Conservation (phyloP, 23 tunicate species). For the Diplosoma virens region DNA sequence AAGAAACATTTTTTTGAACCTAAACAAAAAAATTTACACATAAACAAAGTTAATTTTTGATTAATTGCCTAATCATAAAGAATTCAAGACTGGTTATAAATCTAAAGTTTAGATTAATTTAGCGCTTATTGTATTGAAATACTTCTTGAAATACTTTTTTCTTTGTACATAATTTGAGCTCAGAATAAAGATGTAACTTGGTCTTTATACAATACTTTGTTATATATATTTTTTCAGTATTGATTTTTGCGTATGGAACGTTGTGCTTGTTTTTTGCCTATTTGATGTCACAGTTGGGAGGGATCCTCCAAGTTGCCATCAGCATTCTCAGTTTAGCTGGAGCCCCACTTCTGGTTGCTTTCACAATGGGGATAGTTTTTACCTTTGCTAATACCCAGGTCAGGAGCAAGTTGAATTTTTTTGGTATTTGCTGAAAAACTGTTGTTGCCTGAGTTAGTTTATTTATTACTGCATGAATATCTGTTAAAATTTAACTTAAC, state of each 20-base stretch:
- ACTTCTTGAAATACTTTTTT: background rate
- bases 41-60: too few relatives aligned
- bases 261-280: conserved; percentile 50
- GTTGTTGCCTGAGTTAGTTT: too few relatives aligned
- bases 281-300: conserved; percentile 40
- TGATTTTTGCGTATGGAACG: conserved; percentile 42
- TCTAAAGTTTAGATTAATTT: too few relatives aligned
- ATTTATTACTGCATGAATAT: too few relatives aligned
- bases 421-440: background rate
- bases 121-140: background rate
- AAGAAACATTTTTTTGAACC: too few relatives aligned
- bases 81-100: too few relatives aligned
- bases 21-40: too few relatives aligned
- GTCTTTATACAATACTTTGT: background rate
- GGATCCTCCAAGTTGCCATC: conserved; percentile 59
- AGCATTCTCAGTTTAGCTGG: conserved; percentile 65
- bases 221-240: conserved; percentile 22
- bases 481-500: too few relatives aligned
- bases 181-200: too few relatives aligned
- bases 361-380: conserved; percentile 47
- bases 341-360: conserved; percentile 56
- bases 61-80: too few relatives aligned
- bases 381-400: conserved; percentile 48
- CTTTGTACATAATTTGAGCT: too few relatives aligned
- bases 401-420: background rate